These are phyloP conservation scores for Solenopsis invicta DNA, from an alignment of 1,140 invertebrate genomes.

Conservation along the genomic window DNA sequence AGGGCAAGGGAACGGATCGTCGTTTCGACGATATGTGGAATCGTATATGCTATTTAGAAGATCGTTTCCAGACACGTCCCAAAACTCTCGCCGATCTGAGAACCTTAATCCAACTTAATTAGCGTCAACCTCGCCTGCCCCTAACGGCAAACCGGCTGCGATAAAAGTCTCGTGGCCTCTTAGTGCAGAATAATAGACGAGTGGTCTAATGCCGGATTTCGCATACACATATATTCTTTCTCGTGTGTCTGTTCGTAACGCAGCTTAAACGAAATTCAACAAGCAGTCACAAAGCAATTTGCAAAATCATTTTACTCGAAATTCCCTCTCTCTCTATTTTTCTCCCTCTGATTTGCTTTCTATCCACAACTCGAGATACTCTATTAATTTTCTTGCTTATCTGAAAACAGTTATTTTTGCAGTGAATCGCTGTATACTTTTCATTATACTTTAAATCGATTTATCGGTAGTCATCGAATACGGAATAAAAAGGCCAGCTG, in stretches of 20 bases:
- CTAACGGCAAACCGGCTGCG: conserved; percentile 32
- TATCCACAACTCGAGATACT: neutral
- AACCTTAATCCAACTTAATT: conserved; percentile 61
- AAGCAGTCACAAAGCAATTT: conserved; percentile 14
- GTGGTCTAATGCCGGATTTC: neutral
- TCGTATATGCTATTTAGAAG: conserved; percentile 52
- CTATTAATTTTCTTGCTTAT: conserved; percentile 11
- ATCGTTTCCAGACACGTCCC: conserved; percentile 33
- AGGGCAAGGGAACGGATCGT: neutral
- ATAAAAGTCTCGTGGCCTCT: conserved; percentile 41
- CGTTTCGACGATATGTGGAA: conserved; percentile 36
- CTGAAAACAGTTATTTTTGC: conserved; percentile 6
- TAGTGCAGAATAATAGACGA: conserved; percentile 32
- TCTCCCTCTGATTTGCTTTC: neutral
- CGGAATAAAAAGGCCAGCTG: neutral
- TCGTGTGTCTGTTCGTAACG: neutral
- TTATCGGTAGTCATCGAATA: neutral
- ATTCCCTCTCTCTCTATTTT: neutral
- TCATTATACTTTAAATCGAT: neutral
- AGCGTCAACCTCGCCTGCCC: conserved; percentile 27
- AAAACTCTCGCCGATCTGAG: neutral
- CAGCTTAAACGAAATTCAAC: conserved; percentile 30
- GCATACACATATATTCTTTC: neutral
- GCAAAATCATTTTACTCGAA: conserved; percentile 3
- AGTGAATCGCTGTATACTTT: neutral